phyloP scores from a whole-genome alignment of 2,888 invertebrate species.

The Lepidocyrtinus sp. region DNA sequence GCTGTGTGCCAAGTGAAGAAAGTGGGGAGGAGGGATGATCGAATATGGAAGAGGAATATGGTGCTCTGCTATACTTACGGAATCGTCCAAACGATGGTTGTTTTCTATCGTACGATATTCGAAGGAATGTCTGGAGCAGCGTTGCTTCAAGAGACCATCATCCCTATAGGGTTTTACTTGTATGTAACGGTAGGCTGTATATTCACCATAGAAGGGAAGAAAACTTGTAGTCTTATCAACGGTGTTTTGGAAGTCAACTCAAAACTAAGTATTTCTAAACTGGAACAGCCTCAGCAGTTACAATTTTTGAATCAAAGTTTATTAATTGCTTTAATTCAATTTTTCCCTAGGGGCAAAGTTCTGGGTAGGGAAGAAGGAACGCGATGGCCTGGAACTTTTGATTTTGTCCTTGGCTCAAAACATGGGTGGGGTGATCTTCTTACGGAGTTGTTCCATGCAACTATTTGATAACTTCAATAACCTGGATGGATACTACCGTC shows the following conservation, averaged over 20 bases:
- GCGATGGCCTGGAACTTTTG: conserved; percentile 28
- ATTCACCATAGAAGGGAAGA: neutral
- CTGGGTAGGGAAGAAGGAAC: conserved; percentile 28
- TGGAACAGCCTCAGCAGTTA: neutral
- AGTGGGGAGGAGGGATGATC: neutral
- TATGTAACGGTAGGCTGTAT: neutral
- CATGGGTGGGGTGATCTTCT: neutral
- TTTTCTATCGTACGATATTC: neutral
- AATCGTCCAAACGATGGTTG: neutral
- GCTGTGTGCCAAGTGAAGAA: neutral
- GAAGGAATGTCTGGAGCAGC: conserved; percentile 18
- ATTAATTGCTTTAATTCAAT: neutral
- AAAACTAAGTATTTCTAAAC: conserved; percentile 22
- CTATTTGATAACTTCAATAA: conserved; percentile 24
- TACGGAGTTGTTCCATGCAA: neutral
- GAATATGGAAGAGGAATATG: neutral
- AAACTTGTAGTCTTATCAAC: neutral
- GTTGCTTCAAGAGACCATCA: conserved; percentile 26
- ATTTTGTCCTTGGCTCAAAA: conserved; percentile 5
- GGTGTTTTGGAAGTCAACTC: conserved; percentile 12
- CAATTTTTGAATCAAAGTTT: neutral
- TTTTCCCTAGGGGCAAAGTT: conserved; percentile 14
- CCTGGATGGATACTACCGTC: conserved; percentile 26
- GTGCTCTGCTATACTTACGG: conserved; percentile 14
- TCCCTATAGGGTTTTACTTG: conserved; percentile 18